Evolutionary conservation across 2,113 vertebrate genomes (phyloP).

Genomic region (Condylura cristata): DNA sequence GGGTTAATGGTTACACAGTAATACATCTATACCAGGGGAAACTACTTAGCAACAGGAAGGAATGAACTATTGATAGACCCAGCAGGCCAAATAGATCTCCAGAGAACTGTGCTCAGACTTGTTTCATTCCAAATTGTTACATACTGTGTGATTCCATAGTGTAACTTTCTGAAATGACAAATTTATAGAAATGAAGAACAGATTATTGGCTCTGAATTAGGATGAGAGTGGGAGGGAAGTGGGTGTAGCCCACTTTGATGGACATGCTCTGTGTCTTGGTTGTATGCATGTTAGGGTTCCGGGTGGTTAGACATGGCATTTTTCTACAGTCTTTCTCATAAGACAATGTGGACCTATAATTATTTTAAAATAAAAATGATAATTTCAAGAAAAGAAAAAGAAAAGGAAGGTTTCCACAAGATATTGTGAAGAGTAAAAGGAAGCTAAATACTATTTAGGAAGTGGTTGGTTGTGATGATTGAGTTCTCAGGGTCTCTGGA

Average conservation of each 20-base stretch:
- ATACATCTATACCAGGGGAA: background rate
- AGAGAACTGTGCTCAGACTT: background rate
- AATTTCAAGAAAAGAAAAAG: background rate
- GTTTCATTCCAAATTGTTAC: background rate
- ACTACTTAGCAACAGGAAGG: background rate
- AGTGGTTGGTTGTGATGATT: background rate
- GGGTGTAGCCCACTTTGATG: background rate
- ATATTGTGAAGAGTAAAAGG: background rate
- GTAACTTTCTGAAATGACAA: background rate
- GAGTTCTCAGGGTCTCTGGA: conserved; percentile 24
- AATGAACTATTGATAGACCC: background rate
- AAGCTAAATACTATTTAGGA: background rate
- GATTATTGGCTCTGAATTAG: background rate
- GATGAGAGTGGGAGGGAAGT: background rate
- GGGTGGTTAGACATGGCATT: background rate
- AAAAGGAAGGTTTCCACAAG: background rate
- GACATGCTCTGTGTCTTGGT: background rate
- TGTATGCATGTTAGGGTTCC: too few relatives aligned
- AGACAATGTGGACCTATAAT: background rate
- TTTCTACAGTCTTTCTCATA: background rate
- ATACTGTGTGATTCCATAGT: background rate
- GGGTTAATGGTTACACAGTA: background rate
- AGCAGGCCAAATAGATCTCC: background rate
- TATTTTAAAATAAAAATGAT: conserved; percentile 10
- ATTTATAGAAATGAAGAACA: background rate